A percentile compares a stretch with the other conserved stretches of the same genome.
Conservation (phyloP, 2,888 invertebrate genomes). For the Drosophila mulleri region DNA sequence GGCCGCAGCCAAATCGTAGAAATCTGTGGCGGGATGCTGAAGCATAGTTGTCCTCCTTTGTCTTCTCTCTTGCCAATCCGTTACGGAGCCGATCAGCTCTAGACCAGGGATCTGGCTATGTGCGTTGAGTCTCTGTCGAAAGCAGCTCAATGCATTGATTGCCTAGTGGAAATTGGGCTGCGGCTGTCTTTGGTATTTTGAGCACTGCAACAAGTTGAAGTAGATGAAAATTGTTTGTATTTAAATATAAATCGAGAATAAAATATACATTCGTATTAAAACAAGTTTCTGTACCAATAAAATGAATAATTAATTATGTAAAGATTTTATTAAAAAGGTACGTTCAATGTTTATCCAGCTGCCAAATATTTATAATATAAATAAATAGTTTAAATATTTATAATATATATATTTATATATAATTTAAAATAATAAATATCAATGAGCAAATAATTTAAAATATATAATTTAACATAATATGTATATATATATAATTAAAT, state of each 20-base stretch:
- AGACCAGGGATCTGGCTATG: neutral
- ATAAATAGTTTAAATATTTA: too few species aligned
- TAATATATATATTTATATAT: too few species aligned
- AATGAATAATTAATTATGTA: too few species aligned
- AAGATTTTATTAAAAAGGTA: too few species aligned
- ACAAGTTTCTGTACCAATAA: neutral
- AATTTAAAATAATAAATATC: too few species aligned
- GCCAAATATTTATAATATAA: too few species aligned
- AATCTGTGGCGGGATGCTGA: constrained; percentile 85
- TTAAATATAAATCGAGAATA: too few species aligned
- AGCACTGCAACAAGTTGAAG: constrained; percentile 58
- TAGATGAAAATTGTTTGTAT: neutral
- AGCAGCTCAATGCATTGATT: constrained; percentile 17
- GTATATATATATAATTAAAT: too few species aligned
- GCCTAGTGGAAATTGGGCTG: neutral
- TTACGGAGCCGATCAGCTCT: neutral
- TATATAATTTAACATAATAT: too few species aligned
- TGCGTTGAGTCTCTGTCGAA: neutral
- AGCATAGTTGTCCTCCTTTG: constrained; percentile 72
- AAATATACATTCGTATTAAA: neutral
- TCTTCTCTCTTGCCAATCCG: neutral
- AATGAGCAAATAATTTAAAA: too few species aligned
- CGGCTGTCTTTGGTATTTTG: constrained; percentile 67
- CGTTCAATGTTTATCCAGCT: too few species aligned
- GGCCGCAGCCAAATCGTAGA: constrained; percentile 84